Conservation (phyloP, 2,113 vertebrate genomes). For the Rhinoderma darwinii region DNA sequence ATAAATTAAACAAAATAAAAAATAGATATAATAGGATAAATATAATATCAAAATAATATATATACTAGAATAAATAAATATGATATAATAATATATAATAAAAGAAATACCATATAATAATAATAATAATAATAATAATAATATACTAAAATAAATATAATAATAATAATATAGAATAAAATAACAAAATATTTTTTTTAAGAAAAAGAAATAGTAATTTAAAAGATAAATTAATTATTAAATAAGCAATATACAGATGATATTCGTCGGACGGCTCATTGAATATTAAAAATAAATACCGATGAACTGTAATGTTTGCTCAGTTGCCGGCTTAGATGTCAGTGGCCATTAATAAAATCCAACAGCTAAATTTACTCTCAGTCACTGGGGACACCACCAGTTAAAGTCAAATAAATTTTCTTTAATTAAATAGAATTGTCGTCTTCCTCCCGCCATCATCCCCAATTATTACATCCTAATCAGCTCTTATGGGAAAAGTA, state of each 20-base stretch:
- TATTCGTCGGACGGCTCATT: conserved; percentile 66
- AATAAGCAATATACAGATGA: conserved; percentile 51
- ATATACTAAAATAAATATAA: background rate
- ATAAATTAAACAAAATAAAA: background rate
- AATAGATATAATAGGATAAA: background rate
- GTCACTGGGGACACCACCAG: conserved; percentile 78
- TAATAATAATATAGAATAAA: background rate
- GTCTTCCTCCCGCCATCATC: conserved; percentile 79
- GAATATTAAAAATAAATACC: conserved; percentile 71
- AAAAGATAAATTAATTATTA: background rate
- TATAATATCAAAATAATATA: background rate
- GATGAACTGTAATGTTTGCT: conserved; percentile 75
- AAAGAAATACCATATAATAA: too few relatives aligned
- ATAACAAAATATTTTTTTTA: background rate
- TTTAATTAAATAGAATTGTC: conserved; percentile 85
- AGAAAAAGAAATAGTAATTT: background rate
- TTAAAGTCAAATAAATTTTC: conserved; percentile 83
- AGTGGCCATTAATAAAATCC: conserved; percentile 79
- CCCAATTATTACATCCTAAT: conserved; percentile 82
- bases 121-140: too few relatives aligned
- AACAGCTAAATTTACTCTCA: conserved; percentile 78
- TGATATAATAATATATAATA: too few relatives aligned
- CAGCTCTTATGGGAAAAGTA: conserved; percentile 78
- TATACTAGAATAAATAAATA: background rate
- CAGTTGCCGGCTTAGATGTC: conserved; percentile 72